These are phyloP conservation scores for Drosophila paracracens DNA, from an alignment of 2,888 invertebrate species.

Conservation along the genomic window DNA sequence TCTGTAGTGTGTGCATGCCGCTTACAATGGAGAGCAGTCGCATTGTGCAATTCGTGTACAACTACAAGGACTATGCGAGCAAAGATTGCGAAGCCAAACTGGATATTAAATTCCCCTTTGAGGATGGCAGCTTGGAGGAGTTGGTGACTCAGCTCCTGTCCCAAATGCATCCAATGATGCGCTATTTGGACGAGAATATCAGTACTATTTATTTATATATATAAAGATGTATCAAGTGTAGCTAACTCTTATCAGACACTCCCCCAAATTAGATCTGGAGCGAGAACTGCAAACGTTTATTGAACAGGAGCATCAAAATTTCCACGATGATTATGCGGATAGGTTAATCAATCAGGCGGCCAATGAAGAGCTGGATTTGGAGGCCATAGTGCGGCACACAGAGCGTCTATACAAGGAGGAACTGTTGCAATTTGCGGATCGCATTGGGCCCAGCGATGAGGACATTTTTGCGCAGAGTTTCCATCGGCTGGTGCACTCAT, in stretches of 20 bases:
- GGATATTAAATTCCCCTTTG: constrained; percentile 78
- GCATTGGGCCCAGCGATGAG: constrained; percentile 92
- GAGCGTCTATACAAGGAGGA: constrained; percentile 93
- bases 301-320: constrained; percentile 88
- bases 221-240: not conserved
- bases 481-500: constrained; percentile 90
- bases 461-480: constrained; percentile 88
- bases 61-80: constrained; percentile 80
- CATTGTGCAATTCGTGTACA: constrained; percentile 76
- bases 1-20: not conserved
- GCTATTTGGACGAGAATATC: constrained; percentile 82
- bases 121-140: constrained; percentile 78
- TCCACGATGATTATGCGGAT: constrained; percentile 88
- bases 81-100: constrained; percentile 59
- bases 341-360: constrained; percentile 87
- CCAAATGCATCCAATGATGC: constrained; percentile 84
- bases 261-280: constrained; percentile 66
- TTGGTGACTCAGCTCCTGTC: constrained; percentile 78
- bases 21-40: constrained; percentile 53
- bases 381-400: constrained; percentile 91
- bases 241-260: not conserved
- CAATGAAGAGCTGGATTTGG: constrained; percentile 89
- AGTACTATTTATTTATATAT: constrained; percentile 18
- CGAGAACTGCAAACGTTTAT: constrained; percentile 87
- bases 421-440: constrained; percentile 93